Conservation (phyloP, 2,113 vertebrate genomes). For the Charadrius vociferus region DNA sequence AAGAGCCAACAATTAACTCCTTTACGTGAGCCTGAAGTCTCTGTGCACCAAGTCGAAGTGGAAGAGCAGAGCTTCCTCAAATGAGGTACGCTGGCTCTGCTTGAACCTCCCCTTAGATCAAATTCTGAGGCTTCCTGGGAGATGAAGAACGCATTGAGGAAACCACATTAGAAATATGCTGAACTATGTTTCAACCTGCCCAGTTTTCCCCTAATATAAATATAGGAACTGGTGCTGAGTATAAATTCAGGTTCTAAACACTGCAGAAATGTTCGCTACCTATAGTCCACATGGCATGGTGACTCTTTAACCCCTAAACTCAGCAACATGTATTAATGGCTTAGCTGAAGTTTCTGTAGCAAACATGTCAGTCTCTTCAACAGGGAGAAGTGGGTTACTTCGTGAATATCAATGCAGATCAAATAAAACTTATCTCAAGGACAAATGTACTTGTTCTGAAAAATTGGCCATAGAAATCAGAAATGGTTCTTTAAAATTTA, state of each 20-base stretch:
- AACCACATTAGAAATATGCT: background rate
- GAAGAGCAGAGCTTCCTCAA: background rate
- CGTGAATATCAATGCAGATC: conserved; percentile 41
- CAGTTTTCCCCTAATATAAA: background rate
- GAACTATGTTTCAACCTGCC: background rate
- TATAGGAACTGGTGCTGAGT: background rate
- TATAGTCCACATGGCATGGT: background rate
- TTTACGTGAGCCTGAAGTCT: background rate
- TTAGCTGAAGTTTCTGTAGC: conserved; percentile 11
- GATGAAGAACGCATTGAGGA: background rate
- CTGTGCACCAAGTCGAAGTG: background rate
- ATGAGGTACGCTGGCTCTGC: background rate
- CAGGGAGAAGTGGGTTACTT: background rate
- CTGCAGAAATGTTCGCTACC: background rate
- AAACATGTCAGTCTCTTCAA: conserved; percentile 7
- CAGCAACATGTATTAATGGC: conserved; percentile 1
- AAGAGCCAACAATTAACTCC: background rate
- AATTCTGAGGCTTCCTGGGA: background rate
- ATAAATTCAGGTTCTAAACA: conserved; percentile 1
- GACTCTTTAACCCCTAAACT: background rate
- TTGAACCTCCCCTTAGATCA: background rate
- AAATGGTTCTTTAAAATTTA: background rate
- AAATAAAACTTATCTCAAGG: conserved; percentile 34
- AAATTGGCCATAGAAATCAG: background rate
- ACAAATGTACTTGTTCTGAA: conserved; percentile 4